phyloP scores from a whole-genome alignment of 2,888 invertebrate species.

The Cataglyphis livida region DNA sequence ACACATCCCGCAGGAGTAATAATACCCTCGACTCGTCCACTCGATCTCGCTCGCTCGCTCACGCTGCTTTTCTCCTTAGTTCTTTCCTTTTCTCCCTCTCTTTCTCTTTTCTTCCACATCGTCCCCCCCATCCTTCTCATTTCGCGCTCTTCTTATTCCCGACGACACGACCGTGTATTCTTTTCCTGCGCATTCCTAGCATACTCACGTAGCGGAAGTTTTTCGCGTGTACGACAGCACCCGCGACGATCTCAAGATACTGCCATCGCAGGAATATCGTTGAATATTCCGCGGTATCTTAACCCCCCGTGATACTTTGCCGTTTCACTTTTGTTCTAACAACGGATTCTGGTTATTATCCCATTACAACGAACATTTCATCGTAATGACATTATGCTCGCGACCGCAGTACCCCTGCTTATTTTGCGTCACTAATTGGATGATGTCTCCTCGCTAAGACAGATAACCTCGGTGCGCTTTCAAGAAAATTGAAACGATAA shows the following conservation, averaged over 20 bases:
- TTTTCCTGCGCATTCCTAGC: conserved; percentile 1
- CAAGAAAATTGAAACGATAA: conserved; percentile 15
- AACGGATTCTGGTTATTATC: conserved; percentile 34
- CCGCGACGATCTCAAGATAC: conserved; percentile 25
- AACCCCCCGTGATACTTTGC: conserved; percentile 10
- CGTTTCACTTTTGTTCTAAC: conserved; percentile 8
- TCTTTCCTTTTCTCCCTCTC: conserved; percentile 53
- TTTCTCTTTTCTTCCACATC: conserved; percentile 16
- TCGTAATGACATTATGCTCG: conserved; percentile 24
- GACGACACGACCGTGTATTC: conserved; percentile 23
- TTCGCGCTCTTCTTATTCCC: conserved; percentile 18
- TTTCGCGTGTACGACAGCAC: neutral
- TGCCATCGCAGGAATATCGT: conserved; percentile 12
- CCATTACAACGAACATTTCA: neutral
- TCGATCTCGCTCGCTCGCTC: conserved; percentile 52
- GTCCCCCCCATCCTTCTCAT: conserved; percentile 13
- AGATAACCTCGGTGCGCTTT: conserved; percentile 17
- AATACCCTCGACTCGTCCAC: conserved; percentile 65
- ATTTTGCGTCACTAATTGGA: conserved; percentile 43
- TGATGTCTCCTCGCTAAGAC: conserved; percentile 6
- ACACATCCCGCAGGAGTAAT: conserved; percentile 72
- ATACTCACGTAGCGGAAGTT: conserved; percentile 2
- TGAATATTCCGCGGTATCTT: conserved; percentile 35
- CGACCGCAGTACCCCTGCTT: conserved; percentile 1
- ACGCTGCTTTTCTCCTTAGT: conserved; percentile 40